Conservation (phyloP, 2,888 invertebrate genomes). For the Orchesella flavescens region DNA sequence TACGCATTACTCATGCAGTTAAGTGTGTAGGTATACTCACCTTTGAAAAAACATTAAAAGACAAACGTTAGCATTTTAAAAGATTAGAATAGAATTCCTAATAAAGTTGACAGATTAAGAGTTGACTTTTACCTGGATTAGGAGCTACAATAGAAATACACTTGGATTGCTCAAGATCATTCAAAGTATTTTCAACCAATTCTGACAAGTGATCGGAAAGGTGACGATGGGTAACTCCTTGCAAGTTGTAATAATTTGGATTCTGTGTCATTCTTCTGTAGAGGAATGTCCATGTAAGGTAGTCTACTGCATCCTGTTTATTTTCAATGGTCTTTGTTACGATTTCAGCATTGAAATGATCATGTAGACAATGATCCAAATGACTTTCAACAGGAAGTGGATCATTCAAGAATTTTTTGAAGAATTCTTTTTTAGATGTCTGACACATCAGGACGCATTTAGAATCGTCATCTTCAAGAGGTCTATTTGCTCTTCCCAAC, state of each 20-base stretch:
- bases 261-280: slow-evolving; percentile 98
- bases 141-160: slow-evolving; percentile 97
- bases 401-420: slow-evolving; percentile 97
- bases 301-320: slow-evolving; percentile 99
- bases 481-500: slow-evolving; percentile 96
- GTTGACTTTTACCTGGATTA: slow-evolving; percentile 77
- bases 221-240: slow-evolving; percentile 97
- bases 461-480: slow-evolving; percentile 91
- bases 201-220: slow-evolving; percentile 98
- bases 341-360: slow-evolving; percentile 99
- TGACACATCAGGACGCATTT: slow-evolving; percentile 98
- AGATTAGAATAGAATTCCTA: background rate
- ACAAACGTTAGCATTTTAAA: background rate
- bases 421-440: slow-evolving; percentile 97
- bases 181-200: slow-evolving; percentile 94
- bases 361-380: slow-evolving; percentile 96
- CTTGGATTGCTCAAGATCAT: slow-evolving; percentile 95
- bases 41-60: slow-evolving; percentile 73
- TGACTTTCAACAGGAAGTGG: slow-evolving; percentile 98
- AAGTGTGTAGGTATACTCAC: slow-evolving; percentile 91
- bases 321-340: slow-evolving; percentile 99
- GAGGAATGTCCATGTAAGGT: slow-evolving; percentile 98
- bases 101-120: background rate
- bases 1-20: slow-evolving; percentile 99
- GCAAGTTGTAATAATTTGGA: slow-evolving; percentile 99